Base-by-base conservation (phyloP, 2,888 invertebrate species). In the Nebria brevicollis region DNA sequence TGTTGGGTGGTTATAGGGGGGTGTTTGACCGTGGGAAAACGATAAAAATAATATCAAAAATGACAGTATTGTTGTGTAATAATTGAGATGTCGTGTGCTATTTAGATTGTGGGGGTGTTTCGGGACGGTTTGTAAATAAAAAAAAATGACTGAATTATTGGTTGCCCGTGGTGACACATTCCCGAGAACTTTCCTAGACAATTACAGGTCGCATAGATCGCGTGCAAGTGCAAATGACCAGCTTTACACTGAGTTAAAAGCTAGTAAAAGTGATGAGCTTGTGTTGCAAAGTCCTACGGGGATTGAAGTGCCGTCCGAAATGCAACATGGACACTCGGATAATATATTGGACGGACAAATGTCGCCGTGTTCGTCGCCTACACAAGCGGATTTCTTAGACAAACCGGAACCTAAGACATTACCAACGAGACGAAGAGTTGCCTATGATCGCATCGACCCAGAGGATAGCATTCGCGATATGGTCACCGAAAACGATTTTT, bases 401-500 rank as follows among this genome's bases (percentile, higher is more conserved):
- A 87, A 87, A 82, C 84, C 87, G 26, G 87, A 88, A 83, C 82
- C 87, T 75, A 84, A 87, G 78, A 84, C 84, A 20, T 81, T 84
- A 66, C 84, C 87, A 42, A 87, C 87, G 81, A 88, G 89, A 83
- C 86, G 88, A 82, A 86, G 87, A 41, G 88, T 89, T 43, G 88
- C 90, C 8, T 90, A 90, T 84, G 92, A 92, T 85, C 88, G 90
- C 83, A 90, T 92, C 77, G 92, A 92, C 86, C 92, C 93, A n/a
- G 92, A 92, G 86, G 92, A 92, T 85, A 92, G 92, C 83, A 92
- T 93, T 83, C 88, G 92, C 77, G 93, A 92, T 86, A 92, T 93
- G 85, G 91, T 93, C 82, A 91, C 91, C 8, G 92, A 92, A 86
- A 92, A 93, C 86, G 92, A 93, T 87, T 90, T 93, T 85, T 92